These are phyloP conservation scores for Anhinga rufa DNA, from an alignment of 2,113 vertebrate genomes.

Conservation along the genomic window DNA sequence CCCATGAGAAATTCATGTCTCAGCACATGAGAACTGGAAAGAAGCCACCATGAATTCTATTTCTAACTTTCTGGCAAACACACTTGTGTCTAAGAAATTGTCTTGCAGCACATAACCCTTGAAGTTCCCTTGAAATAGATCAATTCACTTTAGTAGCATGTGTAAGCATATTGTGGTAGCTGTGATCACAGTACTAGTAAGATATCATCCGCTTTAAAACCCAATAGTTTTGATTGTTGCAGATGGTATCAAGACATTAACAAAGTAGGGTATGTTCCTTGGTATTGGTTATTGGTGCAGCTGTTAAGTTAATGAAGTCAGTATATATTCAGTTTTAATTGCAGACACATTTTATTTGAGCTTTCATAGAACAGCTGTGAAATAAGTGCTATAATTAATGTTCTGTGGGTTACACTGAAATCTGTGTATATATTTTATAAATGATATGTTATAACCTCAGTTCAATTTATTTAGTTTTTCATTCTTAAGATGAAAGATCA, in stretches of 20 bases:
- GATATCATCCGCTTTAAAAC: neutral
- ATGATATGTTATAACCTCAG: neutral
- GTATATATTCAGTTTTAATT: constrained; percentile 61
- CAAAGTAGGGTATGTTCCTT: constrained; percentile 23
- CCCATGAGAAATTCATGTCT: neutral
- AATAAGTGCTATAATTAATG: constrained; percentile 44
- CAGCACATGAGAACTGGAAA: neutral
- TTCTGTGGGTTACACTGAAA: constrained; percentile 27
- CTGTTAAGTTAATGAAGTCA: constrained; percentile 68
- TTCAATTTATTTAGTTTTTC: neutral
- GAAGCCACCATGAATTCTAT: neutral
- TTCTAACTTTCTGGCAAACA: neutral
- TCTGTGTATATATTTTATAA: neutral
- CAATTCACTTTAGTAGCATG: neutral
- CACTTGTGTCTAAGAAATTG: neutral
- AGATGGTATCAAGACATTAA: constrained; percentile 35
- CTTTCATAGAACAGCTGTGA: constrained; percentile 53
- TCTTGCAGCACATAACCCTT: neutral
- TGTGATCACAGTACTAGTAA: neutral
- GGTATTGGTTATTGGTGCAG: constrained; percentile 56
- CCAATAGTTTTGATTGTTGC: constrained; percentile 10
- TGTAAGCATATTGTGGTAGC: neutral
- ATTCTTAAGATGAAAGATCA: neutral
- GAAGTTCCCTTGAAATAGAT: neutral
- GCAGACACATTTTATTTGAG: constrained; percentile 63